Conservation (phyloP, 2,113 vertebrate genomes). For the Cairina moschata region DNA sequence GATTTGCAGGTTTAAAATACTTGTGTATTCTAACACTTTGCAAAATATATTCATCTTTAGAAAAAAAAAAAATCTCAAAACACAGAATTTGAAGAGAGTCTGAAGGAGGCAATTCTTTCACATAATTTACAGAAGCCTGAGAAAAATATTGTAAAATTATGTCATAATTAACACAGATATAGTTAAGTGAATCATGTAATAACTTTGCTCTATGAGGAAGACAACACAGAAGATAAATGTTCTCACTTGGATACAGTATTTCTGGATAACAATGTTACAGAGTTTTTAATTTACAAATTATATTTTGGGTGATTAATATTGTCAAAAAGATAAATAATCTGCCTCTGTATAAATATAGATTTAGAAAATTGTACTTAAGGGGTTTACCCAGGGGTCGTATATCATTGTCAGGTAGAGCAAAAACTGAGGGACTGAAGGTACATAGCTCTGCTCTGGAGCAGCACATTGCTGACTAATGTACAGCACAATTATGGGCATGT, state of each 20-base stretch:
- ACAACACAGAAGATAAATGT: constrained; percentile 51
- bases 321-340: constrained; percentile 69
- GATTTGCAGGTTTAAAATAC: neutral
- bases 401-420: constrained; percentile 52
- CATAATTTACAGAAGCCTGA: neutral
- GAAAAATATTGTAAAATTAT: neutral
- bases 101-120: neutral
- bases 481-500: neutral
- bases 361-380: constrained; percentile 44
- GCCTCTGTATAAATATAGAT: constrained; percentile 44
- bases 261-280: constrained; percentile 36
- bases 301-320: constrained; percentile 53
- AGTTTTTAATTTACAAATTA: constrained; percentile 61
- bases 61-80: neutral
- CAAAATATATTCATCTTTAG: neutral
- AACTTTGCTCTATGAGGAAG: constrained; percentile 7
- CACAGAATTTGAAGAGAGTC: neutral
- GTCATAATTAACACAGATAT: constrained; percentile 37
- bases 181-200: constrained; percentile 12
- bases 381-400: constrained; percentile 34
- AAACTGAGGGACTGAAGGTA: neutral
- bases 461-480: neutral
- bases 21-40: neutral
- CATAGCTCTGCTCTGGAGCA: neutral
- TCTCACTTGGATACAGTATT: constrained; percentile 13